Evolutionary conservation across 1,140 invertebrate genomes (phyloP), one percentile per base, ranked within the genome.

Genomic region (Chrysoperla carnea): DNA sequence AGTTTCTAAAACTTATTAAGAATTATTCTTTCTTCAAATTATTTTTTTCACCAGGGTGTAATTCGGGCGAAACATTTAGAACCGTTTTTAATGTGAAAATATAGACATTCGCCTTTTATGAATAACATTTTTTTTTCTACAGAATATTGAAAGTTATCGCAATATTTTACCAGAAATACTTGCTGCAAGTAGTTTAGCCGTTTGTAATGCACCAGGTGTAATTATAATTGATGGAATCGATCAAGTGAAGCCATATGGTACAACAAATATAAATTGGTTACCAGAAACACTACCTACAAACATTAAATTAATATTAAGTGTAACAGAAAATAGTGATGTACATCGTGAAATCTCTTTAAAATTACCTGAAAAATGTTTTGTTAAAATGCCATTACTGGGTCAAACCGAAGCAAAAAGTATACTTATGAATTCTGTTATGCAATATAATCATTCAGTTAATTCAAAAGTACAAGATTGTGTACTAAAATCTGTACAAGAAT

Each of bases 141-240:
- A 63, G 70, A 73, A 70, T 50, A 60, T 75, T 40, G 52, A 60
- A 29, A 66, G 61, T 1, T 69, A 76, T 44, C 57, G 62, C 29
- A 55, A 60, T 40, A 59, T 68, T 6, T 56, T 78, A 38, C 63
- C 62, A 17, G 55, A 58, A 17, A 52, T 76, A 23, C 56, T 79
- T 41, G 55, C 55, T 2, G 68, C 69, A 33, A 60, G 69, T 36
- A 33, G 31, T 33, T 4, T 11, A 33, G 31, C 8, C 68, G 67
- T 15, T 58, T 69, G 29, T 58, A 68, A 37, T 61, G 72, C 70
- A 8, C 55, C 81, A 36, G 17, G 17, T 23, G 63, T 84, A 31
- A 63, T 86, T 35, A 67, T 82, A 14, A 67, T 84, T 43, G 81
- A 84, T 53, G 81, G 78, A 0, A 58, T 84, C 6, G 81, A 85